Percentiles rank a stretch among this genome's conserved stretches.
Conservation (phyloP, 2,888 invertebrate genomes). For the Blastobasis lacticolella region DNA sequence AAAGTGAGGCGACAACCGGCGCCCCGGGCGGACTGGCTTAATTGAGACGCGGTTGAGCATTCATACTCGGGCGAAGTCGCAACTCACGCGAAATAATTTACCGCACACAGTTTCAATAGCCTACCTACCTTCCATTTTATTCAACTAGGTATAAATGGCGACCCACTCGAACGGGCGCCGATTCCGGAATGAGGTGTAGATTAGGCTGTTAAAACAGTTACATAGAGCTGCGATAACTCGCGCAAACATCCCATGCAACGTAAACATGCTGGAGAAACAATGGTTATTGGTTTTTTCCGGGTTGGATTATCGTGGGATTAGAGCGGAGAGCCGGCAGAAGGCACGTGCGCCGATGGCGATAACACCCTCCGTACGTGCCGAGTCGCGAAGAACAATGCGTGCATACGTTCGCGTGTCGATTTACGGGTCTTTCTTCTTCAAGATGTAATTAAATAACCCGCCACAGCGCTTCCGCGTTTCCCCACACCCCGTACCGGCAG, state of each 20-base stretch:
- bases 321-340: constrained; percentile 27
- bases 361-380: constrained; percentile 31
- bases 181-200: constrained; percentile 34
- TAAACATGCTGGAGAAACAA: constrained; percentile 59
- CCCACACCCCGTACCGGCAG: constrained; percentile 36
- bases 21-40: constrained; percentile 35
- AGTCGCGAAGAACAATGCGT: constrained; percentile 36
- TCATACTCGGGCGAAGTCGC: constrained; percentile 22
- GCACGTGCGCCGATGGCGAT: constrained; percentile 47
- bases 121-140: constrained; percentile 32
- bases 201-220: constrained; percentile 38
- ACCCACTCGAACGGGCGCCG: too few relatives aligned
- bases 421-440: constrained; percentile 30
- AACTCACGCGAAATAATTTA: constrained; percentile 30
- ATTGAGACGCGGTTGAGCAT: constrained; percentile 44
- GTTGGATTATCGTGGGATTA: constrained; percentile 62
- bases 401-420: constrained; percentile 33
- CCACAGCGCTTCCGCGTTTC: constrained; percentile 42
- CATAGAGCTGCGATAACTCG: constrained; percentile 30
- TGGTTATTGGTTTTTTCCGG: constrained; percentile 63
- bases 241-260: constrained; percentile 48
- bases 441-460: constrained; percentile 45
- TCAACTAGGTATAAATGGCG: too few relatives aligned
- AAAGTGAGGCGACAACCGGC: constrained; percentile 38
- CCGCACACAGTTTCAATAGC: constrained; percentile 24